Percentiles rank a stretch among this genome's conserved stretches.
phyloP scores from a whole-genome alignment of 2,113 vertebrate genomes.

The Cephalopterus ornatus region DNA sequence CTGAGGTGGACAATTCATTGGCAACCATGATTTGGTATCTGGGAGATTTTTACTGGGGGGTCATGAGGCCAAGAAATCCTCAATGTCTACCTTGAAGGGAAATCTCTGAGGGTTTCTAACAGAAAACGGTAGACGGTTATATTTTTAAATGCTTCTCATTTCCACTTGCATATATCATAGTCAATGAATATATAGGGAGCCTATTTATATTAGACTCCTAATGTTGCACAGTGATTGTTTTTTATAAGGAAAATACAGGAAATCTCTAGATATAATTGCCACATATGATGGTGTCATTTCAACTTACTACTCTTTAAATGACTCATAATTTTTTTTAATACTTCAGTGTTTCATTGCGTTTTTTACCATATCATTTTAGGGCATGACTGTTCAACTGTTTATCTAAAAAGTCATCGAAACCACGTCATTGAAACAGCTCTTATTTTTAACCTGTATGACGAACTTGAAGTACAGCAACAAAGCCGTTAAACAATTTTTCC shows the following conservation, averaged over 20 bases:
- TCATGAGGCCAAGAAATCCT: background rate
- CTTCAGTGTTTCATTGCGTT: background rate
- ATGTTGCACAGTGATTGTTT: background rate
- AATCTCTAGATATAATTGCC: background rate
- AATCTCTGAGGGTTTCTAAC: background rate
- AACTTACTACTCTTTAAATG: background rate
- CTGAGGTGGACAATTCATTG: background rate
- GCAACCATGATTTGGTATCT: background rate
- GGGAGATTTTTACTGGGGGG: accelerated
- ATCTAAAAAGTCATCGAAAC: background rate
- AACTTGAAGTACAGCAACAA: background rate
- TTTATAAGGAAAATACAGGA: background rate
- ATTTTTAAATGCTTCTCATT: background rate
- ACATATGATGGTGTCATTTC: background rate
- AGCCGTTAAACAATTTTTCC: background rate
- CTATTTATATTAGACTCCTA: background rate
- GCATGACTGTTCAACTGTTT: background rate
- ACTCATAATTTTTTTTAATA: background rate
- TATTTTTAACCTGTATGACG: background rate
- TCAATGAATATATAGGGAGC: background rate
- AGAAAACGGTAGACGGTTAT: background rate
- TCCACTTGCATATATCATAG: background rate
- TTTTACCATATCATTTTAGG: background rate
- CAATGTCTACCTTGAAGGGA: background rate
- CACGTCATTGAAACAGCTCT: background rate